Conservation (phyloP, 2,888 invertebrate species). For the Ptychoptera contaminata region DNA sequence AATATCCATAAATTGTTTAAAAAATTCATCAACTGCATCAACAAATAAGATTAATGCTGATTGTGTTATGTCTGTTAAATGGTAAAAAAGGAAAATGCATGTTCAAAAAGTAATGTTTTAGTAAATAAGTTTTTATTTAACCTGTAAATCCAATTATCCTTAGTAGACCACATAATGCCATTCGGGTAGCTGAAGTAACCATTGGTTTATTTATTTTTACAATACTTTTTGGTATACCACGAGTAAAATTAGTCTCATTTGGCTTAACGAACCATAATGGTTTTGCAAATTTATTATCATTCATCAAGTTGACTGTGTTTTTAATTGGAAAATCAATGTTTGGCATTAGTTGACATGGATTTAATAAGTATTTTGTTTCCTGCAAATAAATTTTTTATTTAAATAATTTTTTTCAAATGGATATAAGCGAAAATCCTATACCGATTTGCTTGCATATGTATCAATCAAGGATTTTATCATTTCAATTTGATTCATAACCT, state of each 20-base stretch:
- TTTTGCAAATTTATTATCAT: constrained; percentile 24
- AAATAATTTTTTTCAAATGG: too few species aligned
- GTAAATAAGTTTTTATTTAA: constrained; percentile 7
- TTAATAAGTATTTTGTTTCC: constrained; percentile 21
- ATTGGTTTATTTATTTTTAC: constrained; percentile 19
- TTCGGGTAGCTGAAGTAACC: constrained; percentile 21
- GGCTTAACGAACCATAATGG: constrained; percentile 29
- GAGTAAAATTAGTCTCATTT: constrained; percentile 21
- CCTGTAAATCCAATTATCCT: constrained; percentile 27
- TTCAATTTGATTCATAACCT: constrained; percentile 31
- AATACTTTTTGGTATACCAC: constrained; percentile 19
- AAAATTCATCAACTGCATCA: constrained; percentile 25
- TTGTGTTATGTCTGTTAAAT: constrained; percentile 15
- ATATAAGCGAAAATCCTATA: too few species aligned
- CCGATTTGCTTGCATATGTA: constrained; percentile 15
- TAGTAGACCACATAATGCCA: constrained; percentile 25
- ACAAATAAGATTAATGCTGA: constrained; percentile 22
- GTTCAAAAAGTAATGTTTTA: not conserved
- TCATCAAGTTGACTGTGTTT: constrained; percentile 24
- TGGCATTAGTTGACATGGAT: constrained; percentile 29
- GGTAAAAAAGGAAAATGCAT: not conserved
- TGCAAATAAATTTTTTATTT: not conserved
- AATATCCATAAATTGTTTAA: constrained; percentile 20
- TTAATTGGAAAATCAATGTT: constrained; percentile 28
- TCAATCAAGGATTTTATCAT: constrained; percentile 27